Conservation (phyloP, 2,113 vertebrate genomes). For the Larimichthys crocea region DNA sequence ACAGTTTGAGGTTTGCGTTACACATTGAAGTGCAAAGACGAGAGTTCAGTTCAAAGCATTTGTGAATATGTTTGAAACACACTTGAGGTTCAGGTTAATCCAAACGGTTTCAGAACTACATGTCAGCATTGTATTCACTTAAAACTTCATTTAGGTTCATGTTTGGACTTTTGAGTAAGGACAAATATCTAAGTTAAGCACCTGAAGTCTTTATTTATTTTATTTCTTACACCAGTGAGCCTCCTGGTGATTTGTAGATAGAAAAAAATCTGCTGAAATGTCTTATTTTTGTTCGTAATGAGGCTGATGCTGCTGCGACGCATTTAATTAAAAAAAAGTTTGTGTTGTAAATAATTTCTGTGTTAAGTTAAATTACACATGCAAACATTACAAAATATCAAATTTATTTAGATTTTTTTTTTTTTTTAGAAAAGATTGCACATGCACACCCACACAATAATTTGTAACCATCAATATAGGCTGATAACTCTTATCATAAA, state of each 20-base stretch:
- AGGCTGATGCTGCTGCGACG: background rate
- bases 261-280: background rate
- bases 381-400: slow-evolving; percentile 93
- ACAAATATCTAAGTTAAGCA: background rate
- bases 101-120: background rate
- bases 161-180: background rate
- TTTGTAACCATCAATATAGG: slow-evolving; percentile 90
- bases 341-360: background rate
- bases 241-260: background rate
- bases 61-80: background rate
- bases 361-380: slow-evolving; percentile 33
- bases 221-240: background rate
- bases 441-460: slow-evolving; percentile 96
- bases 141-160: background rate
- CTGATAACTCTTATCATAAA: slow-evolving; percentile 86
- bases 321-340: slow-evolving; percentile 25
- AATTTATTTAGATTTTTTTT: slow-evolving; percentile 90
- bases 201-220: background rate
- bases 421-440: slow-evolving; percentile 89
- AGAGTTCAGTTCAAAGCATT: background rate
- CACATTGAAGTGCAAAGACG: background rate
- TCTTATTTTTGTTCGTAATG: background rate
- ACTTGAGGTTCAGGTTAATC: too few relatives aligned
- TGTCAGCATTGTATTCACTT: background rate
- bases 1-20: too few relatives aligned